Evolutionary conservation across 2,113 vertebrate genomes (phyloP).

Genomic region (Lycocorax pyrrhopterus): DNA sequence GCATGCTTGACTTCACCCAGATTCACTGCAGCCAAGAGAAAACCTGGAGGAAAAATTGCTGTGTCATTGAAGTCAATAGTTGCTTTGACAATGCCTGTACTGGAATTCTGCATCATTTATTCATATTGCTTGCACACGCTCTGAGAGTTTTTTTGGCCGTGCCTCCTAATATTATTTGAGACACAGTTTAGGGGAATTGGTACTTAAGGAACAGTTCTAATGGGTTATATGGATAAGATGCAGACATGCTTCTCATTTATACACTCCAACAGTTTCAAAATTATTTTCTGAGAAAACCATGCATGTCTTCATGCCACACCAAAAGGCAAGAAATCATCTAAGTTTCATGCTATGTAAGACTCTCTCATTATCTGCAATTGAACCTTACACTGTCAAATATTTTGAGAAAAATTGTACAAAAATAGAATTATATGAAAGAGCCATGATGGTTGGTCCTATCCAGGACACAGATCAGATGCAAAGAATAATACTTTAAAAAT

Average conservation of each 20-base stretch:
- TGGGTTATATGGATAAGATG: neutral
- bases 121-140: rapidly evolving
- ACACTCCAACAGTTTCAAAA: neutral
- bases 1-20: neutral
- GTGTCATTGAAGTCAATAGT: neutral
- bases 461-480: neutral
- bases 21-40: neutral
- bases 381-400: neutral
- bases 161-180: neutral
- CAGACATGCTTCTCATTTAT: rapidly evolving
- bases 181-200: neutral
- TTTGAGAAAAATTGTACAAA: neutral
- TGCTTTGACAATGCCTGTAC: neutral
- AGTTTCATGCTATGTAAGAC: neutral
- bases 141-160: neutral
- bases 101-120: neutral
- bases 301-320: neutral
- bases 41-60: neutral
- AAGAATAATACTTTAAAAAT: neutral
- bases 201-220: neutral
- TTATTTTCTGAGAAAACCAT: neutral
- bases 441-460: neutral
- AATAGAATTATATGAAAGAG: neutral
- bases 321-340: neutral
- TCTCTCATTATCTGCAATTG: neutral